These are phyloP conservation scores for Phalangium opilio DNA, from an alignment of 2,888 invertebrate species.

Conservation along the genomic window DNA sequence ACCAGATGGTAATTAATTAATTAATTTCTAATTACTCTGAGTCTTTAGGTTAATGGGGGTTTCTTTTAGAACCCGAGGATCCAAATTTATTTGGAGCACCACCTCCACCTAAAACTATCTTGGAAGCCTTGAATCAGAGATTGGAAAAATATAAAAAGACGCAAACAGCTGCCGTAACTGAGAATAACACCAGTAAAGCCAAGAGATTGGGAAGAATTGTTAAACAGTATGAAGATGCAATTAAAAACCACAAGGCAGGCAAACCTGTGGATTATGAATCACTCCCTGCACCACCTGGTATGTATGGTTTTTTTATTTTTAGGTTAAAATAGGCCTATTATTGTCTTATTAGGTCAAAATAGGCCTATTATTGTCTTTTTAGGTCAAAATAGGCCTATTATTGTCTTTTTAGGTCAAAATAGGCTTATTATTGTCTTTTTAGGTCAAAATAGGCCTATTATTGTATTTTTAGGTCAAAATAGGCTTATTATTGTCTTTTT, in stretches of 20 bases:
- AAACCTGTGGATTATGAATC: constrained; percentile 59
- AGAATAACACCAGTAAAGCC: constrained; percentile 68
- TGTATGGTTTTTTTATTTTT: neutral
- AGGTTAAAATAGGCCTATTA: no score
- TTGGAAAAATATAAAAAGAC: constrained; percentile 59
- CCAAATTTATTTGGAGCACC: constrained; percentile 29
- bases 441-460: no score
- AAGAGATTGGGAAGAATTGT: constrained; percentile 77
- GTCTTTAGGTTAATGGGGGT: neutral
- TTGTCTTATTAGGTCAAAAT: no score
- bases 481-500: no score
- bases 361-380: no score
- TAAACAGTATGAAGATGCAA: constrained; percentile 74
- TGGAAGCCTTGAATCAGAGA: constrained; percentile 67
- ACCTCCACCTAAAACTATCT: constrained; percentile 35
- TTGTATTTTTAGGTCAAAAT: no score
- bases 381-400: no score
- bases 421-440: no score
- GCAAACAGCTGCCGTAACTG: constrained; percentile 54
- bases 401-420: no score
- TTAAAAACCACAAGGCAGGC: constrained; percentile 59
- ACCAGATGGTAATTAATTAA: no score
- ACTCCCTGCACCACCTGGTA: constrained; percentile 64
- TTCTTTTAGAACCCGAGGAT: constrained; percentile 12
- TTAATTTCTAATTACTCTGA: no score